Percentiles rank a stretch among this genome's conserved stretches.
phyloP scores from a whole-genome alignment of 2,888 invertebrate species.

The Prenolepis imparis region DNA sequence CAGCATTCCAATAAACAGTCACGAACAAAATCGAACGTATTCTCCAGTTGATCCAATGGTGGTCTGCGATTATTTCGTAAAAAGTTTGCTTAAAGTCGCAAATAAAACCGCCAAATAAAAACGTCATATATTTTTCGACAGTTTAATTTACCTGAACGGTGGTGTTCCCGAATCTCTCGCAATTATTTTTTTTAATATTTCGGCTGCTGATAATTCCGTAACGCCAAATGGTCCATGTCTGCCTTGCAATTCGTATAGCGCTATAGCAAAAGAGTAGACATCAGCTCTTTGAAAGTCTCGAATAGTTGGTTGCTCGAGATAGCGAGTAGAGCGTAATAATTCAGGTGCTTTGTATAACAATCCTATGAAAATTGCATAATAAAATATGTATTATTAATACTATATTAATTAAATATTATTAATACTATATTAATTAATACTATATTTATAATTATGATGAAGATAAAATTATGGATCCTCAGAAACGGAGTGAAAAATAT shows the following conservation, averaged over 20 bases:
- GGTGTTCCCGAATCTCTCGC: conserved; percentile 86
- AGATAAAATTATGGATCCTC: neutral
- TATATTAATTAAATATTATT: neutral
- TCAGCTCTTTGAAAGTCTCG: conserved; percentile 91
- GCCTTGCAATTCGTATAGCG: conserved; percentile 95
- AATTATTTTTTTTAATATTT: conserved; percentile 89
- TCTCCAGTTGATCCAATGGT: conserved; percentile 92
- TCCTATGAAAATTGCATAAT: conserved; percentile 86
- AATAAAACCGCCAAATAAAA: neutral
- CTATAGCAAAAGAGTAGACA: conserved; percentile 94
- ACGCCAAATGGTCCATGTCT: conserved; percentile 95
- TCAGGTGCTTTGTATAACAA: conserved; percentile 94
- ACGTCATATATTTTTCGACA: neutral
- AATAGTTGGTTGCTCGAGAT: conserved; percentile 75
- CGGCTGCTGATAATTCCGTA: conserved; percentile 89
- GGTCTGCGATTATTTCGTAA: conserved; percentile 88
- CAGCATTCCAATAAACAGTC: conserved; percentile 96
- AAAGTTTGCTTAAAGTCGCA: conserved; percentile 36
- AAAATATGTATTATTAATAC: neutral
- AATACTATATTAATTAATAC: neutral
- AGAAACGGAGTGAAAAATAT: neutral
- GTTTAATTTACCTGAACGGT: conserved; percentile 88
- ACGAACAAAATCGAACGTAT: conserved; percentile 94
- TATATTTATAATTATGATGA: too few relatives aligned
- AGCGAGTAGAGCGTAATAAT: conserved; percentile 86